Evolutionary conservation across 2,888 invertebrate species (phyloP), one percentile per base, ranked within the genome.

Genomic region (Drosophila demipolita): DNA sequence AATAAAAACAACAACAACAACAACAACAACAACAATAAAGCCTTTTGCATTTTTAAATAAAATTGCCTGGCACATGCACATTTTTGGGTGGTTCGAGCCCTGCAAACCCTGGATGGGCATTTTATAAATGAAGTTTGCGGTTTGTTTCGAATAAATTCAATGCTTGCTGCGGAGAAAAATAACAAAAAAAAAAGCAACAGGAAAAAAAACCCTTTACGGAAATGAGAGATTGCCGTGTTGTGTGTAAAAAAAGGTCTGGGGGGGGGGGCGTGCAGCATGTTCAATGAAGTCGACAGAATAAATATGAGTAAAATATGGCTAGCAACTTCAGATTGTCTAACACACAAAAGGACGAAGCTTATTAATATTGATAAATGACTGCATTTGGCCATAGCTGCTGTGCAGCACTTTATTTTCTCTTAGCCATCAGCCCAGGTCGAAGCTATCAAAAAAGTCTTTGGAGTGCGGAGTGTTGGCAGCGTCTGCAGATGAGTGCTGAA

Each of bases 1-100:
- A 61, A 38, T 62, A 72, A 50, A 38, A 73, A 61, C 65, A 70
- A 49, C 60, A 55, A 57, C 20, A 40, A 12, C 53, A 73, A 61
- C 65, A 70, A 49, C 60, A 55, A 57, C 20, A 49, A 0, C 2
- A 52, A n/a, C 57, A 23, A 61, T 65, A 72, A 79, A 80, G 72
- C 42, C 68, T 66, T 77, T 70, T 85, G 73, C 73, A 77, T 87
- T 80, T 85, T 87, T 82, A 85, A 87, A 80, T 80, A 77, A 82
- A 73, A 80, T 76, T 80, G 73, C 66, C 61, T 40, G 55, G 32
- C 55, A 45, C n/a, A 64, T 59, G 40, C 60, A 33, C 17, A 55
- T 29, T 38, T 61, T 64, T 53, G 62, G 40, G 20, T 54, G 58
- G 53, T 55, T 50, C 9, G 36, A 11, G 36, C 3, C 15, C 8